phyloP scores from a whole-genome alignment of 2,888 invertebrate species.

The Toxonevra muliebris region DNA sequence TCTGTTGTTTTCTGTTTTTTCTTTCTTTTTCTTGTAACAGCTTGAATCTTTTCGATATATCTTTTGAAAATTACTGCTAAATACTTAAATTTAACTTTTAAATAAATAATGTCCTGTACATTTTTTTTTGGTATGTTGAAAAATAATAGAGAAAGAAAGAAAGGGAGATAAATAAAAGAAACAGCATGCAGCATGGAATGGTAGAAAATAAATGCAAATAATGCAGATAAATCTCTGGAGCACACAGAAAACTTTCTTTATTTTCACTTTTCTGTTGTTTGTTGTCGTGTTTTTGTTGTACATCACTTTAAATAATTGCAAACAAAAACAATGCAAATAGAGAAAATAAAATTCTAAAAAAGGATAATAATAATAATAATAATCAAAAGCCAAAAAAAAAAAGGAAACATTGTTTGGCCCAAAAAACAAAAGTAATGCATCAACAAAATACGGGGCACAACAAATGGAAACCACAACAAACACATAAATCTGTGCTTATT shows the following conservation, averaged over 20 bases:
- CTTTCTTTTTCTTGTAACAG: background rate
- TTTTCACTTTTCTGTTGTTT: no score
- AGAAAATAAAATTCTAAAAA: conserved; percentile 4
- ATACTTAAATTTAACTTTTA: no score
- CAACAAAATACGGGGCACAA: no score
- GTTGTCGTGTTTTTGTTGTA: conserved; percentile 11
- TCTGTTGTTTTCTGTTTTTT: background rate
- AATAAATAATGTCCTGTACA: no score
- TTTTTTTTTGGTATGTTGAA: no score
- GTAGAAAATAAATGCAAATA: no score
- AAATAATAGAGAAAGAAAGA: no score
- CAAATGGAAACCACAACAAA: conserved; percentile 32
- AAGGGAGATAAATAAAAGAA: no score
- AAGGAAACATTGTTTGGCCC: conserved; percentile 12
- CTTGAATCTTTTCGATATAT: background rate
- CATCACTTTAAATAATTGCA: conserved; percentile 26
- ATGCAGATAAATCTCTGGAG: no score
- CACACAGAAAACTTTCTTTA: no score
- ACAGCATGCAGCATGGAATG: no score
- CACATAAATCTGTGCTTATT: conserved; percentile 35
- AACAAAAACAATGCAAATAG: conserved; percentile 12
- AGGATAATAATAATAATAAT: background rate
- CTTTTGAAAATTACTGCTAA: no score
- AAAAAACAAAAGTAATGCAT: conserved; percentile 7
- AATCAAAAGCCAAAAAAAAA: conserved; percentile 8